Percentiles rank a stretch among this genome's conserved stretches.
Conservation (phyloP, 2,113 vertebrate species). For the Centropus unirufus region DNA sequence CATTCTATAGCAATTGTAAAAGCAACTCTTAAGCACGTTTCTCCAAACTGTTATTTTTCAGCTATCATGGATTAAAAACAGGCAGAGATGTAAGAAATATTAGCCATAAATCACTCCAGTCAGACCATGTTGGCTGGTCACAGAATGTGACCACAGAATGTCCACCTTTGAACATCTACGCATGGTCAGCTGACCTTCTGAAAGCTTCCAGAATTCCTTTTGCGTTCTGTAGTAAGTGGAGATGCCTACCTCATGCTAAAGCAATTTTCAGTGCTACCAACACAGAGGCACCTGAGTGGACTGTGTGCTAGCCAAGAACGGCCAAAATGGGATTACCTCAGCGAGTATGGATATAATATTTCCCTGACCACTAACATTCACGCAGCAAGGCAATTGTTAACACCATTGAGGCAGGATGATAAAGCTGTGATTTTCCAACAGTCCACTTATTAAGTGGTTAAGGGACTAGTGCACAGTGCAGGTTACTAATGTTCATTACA, state of each 20-base stretch:
- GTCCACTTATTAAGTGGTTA: neutral
- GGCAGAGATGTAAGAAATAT: neutral
- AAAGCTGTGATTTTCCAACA: neutral
- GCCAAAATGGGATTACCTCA: neutral
- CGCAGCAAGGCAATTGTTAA: neutral
- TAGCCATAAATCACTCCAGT: neutral
- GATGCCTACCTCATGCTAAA: neutral
- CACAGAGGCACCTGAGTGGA: neutral
- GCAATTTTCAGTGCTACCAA: neutral
- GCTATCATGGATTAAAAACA: neutral
- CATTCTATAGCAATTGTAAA: neutral
- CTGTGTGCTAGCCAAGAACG: neutral
- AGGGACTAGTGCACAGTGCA: neutral
- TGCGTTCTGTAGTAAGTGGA: neutral
- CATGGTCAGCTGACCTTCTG: neutral
- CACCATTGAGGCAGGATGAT: neutral
- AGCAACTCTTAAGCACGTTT: neutral
- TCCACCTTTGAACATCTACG: neutral
- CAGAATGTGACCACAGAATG: no score
- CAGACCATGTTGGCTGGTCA: neutral
- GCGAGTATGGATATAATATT: no score
- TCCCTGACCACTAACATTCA: neutral
- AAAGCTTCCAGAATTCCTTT: neutral
- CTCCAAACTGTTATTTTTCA: neutral
- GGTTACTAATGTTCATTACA: neutral